phyloP scores from a whole-genome alignment of 2,113 vertebrate species.

The Indicator maculatus region DNA sequence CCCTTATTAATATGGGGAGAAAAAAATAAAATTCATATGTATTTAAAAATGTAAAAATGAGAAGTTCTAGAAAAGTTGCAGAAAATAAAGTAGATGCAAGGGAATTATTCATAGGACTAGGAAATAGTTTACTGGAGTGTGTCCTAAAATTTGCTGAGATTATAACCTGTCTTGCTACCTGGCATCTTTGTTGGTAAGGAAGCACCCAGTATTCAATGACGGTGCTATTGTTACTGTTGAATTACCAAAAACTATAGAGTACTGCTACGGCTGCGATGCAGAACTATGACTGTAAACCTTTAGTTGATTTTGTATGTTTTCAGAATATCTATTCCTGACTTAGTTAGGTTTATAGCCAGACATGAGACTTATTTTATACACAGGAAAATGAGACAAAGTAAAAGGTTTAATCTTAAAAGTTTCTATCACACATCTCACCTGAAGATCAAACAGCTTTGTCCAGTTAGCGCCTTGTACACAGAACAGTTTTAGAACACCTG shows the following conservation, averaged over 20 bases:
- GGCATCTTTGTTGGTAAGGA: neutral
- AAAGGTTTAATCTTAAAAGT: neutral
- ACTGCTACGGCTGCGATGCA: rapidly evolving
- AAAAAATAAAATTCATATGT: neutral
- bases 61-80: neutral
- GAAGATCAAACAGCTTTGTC: neutral
- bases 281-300: neutral
- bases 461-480: neutral
- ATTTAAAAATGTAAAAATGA: neutral
- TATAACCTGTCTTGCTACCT: neutral
- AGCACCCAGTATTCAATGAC: neutral
- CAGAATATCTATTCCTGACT: neutral
- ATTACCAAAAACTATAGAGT: neutral
- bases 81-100: neutral
- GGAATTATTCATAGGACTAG: neutral
- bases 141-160: neutral
- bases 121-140: neutral
- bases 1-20: neutral
- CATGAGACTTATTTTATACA: neutral
- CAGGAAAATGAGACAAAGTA: neutral
- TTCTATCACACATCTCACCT: neutral
- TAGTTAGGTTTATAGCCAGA: neutral
- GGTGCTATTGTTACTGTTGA: neutral
- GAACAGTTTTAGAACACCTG: neutral
- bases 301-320: neutral